phyloP scores from a whole-genome alignment of 2,113 vertebrate genomes.

The Melanerpes formicivorus region DNA sequence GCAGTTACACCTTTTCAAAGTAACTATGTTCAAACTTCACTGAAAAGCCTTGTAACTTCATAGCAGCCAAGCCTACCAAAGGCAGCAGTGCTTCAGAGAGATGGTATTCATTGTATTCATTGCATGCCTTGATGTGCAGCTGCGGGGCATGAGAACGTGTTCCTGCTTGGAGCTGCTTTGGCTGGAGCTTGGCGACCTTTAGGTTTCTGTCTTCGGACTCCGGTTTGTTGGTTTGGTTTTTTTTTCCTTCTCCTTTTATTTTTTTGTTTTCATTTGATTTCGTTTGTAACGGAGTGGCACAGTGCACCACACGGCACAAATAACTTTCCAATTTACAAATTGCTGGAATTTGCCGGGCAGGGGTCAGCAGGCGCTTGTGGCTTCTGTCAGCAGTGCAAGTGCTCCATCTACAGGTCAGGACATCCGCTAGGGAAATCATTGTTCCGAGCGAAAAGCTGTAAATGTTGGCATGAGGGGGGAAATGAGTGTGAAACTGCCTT shows the following conservation, averaged over 20 bases:
- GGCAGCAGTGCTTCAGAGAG: background rate
- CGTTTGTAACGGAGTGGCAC: background rate
- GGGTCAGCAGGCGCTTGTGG: background rate
- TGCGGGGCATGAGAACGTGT: background rate
- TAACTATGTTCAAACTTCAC: background rate
- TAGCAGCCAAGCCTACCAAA: background rate
- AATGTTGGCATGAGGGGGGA: background rate
- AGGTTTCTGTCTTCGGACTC: background rate
- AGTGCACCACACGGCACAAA: background rate
- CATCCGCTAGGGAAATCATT: background rate
- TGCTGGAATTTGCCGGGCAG: background rate
- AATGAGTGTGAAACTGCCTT: background rate
- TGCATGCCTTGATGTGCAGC: background rate
- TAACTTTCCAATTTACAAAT: background rate
- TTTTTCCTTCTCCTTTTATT: too few species aligned
- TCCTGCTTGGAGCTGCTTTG: background rate
- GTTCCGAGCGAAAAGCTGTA: too few species aligned
- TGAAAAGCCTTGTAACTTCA: background rate
- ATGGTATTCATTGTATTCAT: fast-evolving
- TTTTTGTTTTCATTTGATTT: background rate
- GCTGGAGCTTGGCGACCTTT: background rate
- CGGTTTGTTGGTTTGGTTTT: too few species aligned
- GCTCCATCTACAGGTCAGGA: slow-evolving; percentile 51
- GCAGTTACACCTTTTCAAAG: background rate
- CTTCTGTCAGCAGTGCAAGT: background rate